phyloP scores from a whole-genome alignment of 2,113 vertebrate genomes.

The Eretmochelys imbricata region DNA sequence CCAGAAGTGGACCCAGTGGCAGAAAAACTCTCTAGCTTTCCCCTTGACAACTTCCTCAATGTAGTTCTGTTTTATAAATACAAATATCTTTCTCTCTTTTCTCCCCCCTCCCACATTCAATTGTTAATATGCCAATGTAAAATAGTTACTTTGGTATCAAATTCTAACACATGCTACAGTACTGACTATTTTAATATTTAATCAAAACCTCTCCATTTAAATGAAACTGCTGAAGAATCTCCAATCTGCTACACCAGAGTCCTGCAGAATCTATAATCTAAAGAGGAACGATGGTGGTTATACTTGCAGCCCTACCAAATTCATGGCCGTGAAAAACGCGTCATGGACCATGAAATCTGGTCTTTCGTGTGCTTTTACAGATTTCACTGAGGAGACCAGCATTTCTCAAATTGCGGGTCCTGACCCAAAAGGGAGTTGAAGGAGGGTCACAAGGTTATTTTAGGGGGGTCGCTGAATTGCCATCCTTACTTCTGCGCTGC shows the following conservation, averaged over 20 bases:
- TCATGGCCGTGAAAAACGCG: no score
- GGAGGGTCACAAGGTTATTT: no score
- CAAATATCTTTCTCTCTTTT: background rate
- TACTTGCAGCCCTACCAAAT: no score
- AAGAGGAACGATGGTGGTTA: background rate
- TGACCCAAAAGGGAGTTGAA: no score
- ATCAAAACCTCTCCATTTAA: background rate
- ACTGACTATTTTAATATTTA: background rate
- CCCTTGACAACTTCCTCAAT: background rate
- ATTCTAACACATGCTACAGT: background rate
- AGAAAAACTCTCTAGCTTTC: conserved; percentile 1
- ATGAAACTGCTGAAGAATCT: background rate
- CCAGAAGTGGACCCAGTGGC: background rate
- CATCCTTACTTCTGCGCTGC: no score
- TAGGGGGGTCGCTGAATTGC: no score
- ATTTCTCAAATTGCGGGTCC: no score
- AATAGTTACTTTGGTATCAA: background rate
- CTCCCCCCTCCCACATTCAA: background rate
- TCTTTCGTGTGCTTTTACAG: no score
- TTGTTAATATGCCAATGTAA: rapidly evolving
- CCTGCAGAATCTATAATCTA: rapidly evolving
- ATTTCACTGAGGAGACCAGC: no score
- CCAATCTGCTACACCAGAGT: background rate
- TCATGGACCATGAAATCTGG: no score
- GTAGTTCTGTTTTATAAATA: background rate